A percentile compares a stretch with the other conserved stretches of the same genome.
Conservation (phyloP, 2,888 invertebrate genomes). For the Temnothorax ravouxi region DNA sequence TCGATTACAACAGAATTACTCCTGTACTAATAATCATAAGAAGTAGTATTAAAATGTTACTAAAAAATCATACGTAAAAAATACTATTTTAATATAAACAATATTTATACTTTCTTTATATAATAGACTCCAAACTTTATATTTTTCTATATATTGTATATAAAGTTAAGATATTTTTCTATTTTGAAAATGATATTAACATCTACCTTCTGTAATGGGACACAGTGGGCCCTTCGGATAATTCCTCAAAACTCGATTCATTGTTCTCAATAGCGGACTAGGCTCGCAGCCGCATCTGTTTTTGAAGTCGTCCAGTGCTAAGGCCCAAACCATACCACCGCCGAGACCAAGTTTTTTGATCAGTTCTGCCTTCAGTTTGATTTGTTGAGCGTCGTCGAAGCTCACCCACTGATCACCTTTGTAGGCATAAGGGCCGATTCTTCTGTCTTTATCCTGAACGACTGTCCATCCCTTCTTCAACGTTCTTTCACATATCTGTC, state of each 20-base stretch:
- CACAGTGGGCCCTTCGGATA: constrained; percentile 90
- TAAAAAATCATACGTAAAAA: no score
- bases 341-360: constrained; percentile 93
- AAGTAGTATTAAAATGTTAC: background rate
- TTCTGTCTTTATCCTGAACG: constrained; percentile 92
- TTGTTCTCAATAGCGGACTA: constrained; percentile 92
- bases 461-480: constrained; percentile 92
- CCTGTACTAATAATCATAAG: background rate
- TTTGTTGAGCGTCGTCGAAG: constrained; percentile 95
- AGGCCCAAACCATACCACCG: constrained; percentile 96
- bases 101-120: no score
- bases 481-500: constrained; percentile 93
- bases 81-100: background rate
- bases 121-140: no score
- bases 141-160: background rate
- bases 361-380: constrained; percentile 94
- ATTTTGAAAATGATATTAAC: background rate
- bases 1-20: constrained; percentile 56
- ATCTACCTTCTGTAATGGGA: constrained; percentile 84
- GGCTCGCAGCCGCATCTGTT: constrained; percentile 94
- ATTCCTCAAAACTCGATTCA: constrained; percentile 92
- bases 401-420: constrained; percentile 96
- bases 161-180: background rate
- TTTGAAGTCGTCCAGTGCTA: constrained; percentile 95
- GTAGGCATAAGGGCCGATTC: constrained; percentile 96